Conservation (phyloP, 1,140 invertebrate genomes). For the Brachionus plicatilis region DNA sequence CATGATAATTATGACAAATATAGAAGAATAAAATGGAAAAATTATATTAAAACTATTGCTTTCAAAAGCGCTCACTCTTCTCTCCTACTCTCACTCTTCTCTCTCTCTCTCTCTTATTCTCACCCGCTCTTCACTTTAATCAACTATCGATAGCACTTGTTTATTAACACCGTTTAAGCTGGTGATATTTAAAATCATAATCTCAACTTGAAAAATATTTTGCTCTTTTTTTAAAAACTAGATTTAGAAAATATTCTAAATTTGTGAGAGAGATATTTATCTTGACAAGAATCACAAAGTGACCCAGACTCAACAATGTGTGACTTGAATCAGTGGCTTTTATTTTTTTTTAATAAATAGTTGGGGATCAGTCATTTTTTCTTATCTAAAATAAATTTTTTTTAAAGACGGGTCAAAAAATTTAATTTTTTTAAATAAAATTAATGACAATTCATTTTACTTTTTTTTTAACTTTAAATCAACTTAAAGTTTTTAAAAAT, state of each 20-base stretch:
- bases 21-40: not conserved
- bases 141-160: not conserved
- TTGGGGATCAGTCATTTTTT: too few species aligned
- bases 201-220: too few species aligned
- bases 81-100: not conserved
- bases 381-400: too few species aligned
- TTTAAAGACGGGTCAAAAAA: too few species aligned
- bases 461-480: too few species aligned
- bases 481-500: too few species aligned
- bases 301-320: not conserved
- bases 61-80: not conserved
- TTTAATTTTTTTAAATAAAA: too few species aligned
- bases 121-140: not conserved
- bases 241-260: not conserved
- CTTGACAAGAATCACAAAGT: not conserved
- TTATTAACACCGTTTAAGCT: not conserved
- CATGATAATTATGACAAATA: slow-evolving; percentile 33
- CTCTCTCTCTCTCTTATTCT: not conserved
- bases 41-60: not conserved
- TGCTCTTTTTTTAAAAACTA: not conserved
- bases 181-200: not conserved
- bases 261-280: not conserved
- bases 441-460: too few species aligned
- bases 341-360: too few species aligned
- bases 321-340: too few species aligned